A percentile compares a stretch with the other conserved stretches of the same genome.
These are phyloP conservation scores for Bos javanicus DNA, from an alignment of 2,113 vertebrate genomes.

Conservation along the genomic window DNA sequence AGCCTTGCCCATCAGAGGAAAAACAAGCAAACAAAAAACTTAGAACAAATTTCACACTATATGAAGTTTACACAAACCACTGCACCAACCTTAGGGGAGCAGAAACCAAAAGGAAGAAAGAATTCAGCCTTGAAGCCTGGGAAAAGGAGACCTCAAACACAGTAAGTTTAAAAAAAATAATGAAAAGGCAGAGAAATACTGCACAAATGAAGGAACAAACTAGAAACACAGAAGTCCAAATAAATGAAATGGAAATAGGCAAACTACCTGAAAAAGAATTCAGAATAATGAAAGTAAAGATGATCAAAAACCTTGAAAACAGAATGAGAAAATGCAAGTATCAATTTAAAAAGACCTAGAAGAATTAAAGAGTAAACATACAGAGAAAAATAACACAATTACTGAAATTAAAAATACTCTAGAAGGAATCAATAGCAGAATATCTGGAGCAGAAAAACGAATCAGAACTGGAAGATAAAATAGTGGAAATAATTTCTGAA, in stretches of 20 bases:
- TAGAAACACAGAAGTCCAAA: not conserved
- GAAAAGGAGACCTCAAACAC: not conserved
- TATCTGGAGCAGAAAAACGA: not conserved
- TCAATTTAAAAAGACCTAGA: not conserved
- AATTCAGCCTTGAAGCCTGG: not conserved
- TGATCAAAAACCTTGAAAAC: not conserved
- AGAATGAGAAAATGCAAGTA: not conserved
- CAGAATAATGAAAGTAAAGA: not conserved
- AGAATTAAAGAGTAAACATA: not conserved
- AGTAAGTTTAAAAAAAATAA: not conserved
- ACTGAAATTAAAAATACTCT: not conserved
- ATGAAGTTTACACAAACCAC: not conserved
- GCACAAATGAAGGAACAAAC: not conserved
- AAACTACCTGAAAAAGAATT: not conserved
- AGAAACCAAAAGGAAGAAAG: not conserved
- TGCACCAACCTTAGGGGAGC: not conserved
- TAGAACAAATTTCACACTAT: not conserved
- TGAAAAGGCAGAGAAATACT: not conserved
- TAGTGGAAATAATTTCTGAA: not conserved
- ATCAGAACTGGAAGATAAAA: not conserved
- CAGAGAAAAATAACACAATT: not conserved
- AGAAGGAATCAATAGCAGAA: not conserved
- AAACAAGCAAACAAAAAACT: not conserved
- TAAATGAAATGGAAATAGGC: not conserved
- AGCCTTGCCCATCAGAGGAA: not conserved